phyloP scores from a whole-genome alignment of 1,140 invertebrate species.

The Tetraneura akinire region DNA sequence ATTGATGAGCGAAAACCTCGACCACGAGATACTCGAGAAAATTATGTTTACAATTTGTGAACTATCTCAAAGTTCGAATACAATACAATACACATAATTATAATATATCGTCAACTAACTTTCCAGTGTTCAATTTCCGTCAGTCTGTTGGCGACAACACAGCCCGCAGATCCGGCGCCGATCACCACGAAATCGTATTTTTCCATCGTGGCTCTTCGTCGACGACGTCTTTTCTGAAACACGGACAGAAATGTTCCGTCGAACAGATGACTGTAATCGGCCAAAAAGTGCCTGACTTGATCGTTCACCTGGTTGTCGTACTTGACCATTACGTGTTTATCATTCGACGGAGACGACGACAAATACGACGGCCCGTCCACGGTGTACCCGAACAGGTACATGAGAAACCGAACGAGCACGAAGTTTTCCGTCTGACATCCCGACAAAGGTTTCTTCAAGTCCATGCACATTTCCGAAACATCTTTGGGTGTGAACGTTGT shows the following conservation, averaged over 20 bases:
- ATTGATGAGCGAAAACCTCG: no score
- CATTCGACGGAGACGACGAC: background rate
- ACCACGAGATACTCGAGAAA: no score
- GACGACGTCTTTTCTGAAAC: constrained; percentile 42
- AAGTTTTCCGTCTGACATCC: constrained; percentile 63
- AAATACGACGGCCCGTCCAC: constrained; percentile 55
- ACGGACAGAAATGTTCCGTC: constrained; percentile 43
- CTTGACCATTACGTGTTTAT: constrained; percentile 10
- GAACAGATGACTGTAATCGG: constrained; percentile 51
- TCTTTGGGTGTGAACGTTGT: constrained; percentile 60
- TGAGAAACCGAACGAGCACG: constrained; percentile 64
- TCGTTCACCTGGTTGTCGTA: background rate
- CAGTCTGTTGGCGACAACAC: constrained; percentile 55
- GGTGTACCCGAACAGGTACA: constrained; percentile 64
- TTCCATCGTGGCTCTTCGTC: background rate
- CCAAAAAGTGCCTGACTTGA: constrained; percentile 38
- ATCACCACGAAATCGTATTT: constrained; percentile 65
- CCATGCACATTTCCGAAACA: constrained; percentile 61
- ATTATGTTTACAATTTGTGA: no score
- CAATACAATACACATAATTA: no score
- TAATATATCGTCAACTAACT: no score
- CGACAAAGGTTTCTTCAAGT: constrained; percentile 54
- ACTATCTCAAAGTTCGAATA: no score
- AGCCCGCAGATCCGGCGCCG: constrained; percentile 59
- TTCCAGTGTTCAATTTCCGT: constrained; percentile 54